Conservation (phyloP, 2,797 vertebrate species). For the Sebastes reedi region DNA sequence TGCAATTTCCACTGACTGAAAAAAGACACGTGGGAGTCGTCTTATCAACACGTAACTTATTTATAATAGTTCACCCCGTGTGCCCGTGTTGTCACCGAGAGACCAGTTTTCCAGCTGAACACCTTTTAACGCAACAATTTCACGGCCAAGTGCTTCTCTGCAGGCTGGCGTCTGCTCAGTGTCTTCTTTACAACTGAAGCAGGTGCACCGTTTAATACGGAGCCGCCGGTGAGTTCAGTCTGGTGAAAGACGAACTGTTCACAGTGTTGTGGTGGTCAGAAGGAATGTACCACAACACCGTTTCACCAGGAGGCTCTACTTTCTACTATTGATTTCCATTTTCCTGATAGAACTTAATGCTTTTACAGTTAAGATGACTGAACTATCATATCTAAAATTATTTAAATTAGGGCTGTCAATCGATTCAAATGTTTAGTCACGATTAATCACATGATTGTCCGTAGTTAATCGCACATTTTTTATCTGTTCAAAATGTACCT, state of each 20-base stretch:
- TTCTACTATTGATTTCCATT: background rate
- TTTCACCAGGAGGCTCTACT: background rate
- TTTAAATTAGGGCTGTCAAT: no score
- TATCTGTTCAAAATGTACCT: no score
- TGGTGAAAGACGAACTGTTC: conserved; percentile 31
- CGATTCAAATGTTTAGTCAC: no score
- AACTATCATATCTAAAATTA: no score
- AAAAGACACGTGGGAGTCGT: background rate
- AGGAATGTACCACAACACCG: conserved; percentile 7
- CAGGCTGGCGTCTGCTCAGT: background rate
- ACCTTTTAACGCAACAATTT: conserved; percentile 17
- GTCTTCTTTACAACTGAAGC: conserved; percentile 7
- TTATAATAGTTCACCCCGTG: background rate
- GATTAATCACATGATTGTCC: no score
- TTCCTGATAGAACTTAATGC: background rate
- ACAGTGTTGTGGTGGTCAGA: conserved; percentile 30
- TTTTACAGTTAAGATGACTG: no score
- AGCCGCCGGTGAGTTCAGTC: conserved; percentile 23
- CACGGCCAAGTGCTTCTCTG: background rate
- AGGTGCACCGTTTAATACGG: conserved; percentile 6
- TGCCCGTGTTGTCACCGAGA: background rate
- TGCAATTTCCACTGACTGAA: background rate
- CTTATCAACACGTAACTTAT: background rate
- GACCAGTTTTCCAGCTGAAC: conserved; percentile 23
- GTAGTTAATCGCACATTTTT: no score